Evolutionary conservation across 2,113 vertebrate genomes (phyloP), one percentile per base, ranked within the genome.

Genomic region (Tenrec ecaudatus): DNA sequence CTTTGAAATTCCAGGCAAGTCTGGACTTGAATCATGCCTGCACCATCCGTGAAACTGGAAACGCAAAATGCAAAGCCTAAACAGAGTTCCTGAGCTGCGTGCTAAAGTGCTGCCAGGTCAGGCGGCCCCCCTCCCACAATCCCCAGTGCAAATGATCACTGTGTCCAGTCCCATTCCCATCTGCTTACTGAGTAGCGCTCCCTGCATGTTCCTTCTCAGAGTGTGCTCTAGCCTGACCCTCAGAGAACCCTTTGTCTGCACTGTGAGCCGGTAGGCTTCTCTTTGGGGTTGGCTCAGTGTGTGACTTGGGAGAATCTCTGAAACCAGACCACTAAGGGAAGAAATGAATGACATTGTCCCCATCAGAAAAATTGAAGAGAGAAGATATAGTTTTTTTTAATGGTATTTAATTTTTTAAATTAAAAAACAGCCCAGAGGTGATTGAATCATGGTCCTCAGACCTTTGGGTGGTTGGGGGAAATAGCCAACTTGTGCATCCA

Each of bases 21-120:
- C 99, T 98, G 98, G 99, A 99, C 98, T 98, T 99, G 98, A 99
- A 99, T 60, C 99, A 99, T 91, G 99, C 99, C 98, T 99, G 99
- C 94, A 99, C 99, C 97, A 99, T 99, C 97, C 99, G 99, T 64
- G 99, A 99, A 97, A 98, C 98, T 0, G 99, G 99, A 96, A 99
- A 99, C 97, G 99, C 99, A 98, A 99, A 99, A 96, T 99, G 99
- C 98, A 99, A 99, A 98, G 99, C 99, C 17, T 99, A 98, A 99
- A 96, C 93, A 22, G 89, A 92, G 62, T 85, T 82, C 68, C 90
- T 43, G 38, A 94, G 93, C 73, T 86, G 95, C 86, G 36, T n/a
- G n/a, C n/a, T n/a, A n/a, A n/a, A 58, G 57, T 25, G 75, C n/a
- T n/a, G n/a, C 33, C 77, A 93, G 68, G 90, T 96, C 96, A 93